Conservation (phyloP, 2,888 invertebrate genomes). For the Hypercompe scribonia region DNA sequence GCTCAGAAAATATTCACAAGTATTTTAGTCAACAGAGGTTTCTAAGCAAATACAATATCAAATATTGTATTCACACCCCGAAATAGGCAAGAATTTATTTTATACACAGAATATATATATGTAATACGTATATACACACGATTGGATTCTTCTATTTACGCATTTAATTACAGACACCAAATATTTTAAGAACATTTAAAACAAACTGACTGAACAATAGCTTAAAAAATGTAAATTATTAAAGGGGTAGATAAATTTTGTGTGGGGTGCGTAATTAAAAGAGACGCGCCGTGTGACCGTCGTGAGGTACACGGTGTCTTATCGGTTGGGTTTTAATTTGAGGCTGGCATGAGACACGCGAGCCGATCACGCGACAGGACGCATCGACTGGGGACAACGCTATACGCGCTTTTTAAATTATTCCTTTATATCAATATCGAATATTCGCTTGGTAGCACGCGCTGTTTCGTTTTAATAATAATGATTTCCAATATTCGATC, state of each 20-base stretch:
- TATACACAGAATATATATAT: neutral
- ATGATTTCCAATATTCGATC: slow-evolving; percentile 48
- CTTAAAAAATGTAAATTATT: slow-evolving; percentile 68
- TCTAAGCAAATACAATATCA: slow-evolving; percentile 36
- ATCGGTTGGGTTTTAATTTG: slow-evolving; percentile 84
- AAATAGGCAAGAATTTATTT: slow-evolving; percentile 12
- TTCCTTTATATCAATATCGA: slow-evolving; percentile 75
- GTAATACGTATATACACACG: slow-evolving; percentile 19
- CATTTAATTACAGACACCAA: slow-evolving; percentile 45
- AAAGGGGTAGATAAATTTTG: slow-evolving; percentile 78
- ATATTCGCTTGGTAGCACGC: slow-evolving; percentile 49
- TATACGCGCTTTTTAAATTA: slow-evolving; percentile 70
- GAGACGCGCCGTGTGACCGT: slow-evolving; percentile 80
- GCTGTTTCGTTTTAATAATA: slow-evolving; percentile 51
- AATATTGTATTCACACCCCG: slow-evolving; percentile 23
- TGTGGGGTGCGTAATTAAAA: slow-evolving; percentile 85
- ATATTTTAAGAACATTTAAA: slow-evolving; percentile 43
- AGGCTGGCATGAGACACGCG: slow-evolving; percentile 83
- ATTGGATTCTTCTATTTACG: slow-evolving; percentile 36
- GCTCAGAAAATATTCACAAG: slow-evolving; percentile 71
- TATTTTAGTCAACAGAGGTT: slow-evolving; percentile 68
- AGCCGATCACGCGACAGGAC: slow-evolving; percentile 81
- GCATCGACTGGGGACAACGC: slow-evolving; percentile 64
- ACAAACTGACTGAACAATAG: slow-evolving; percentile 49
- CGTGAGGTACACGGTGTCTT: slow-evolving; percentile 84